Conservation (phyloP, 2,888 invertebrate genomes). For the Sesia bembeciformis region DNA sequence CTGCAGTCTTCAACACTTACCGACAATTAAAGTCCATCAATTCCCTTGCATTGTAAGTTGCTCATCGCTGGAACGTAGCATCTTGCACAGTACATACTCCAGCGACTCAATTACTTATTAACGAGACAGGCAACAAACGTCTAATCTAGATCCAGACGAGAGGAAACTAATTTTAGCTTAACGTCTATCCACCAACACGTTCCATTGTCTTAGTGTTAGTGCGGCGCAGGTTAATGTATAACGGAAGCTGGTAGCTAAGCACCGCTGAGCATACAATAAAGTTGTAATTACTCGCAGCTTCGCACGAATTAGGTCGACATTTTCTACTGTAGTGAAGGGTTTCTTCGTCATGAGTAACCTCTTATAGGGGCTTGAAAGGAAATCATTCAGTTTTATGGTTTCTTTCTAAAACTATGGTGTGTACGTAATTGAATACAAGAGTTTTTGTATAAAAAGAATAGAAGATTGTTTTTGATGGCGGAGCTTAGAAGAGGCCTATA, state of each 20-base stretch:
- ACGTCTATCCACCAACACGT: constrained; percentile 2
- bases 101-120: neutral
- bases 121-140: neutral
- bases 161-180: constrained; percentile 9
- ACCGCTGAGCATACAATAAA: constrained; percentile 21
- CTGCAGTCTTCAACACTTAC: too few relatives aligned
- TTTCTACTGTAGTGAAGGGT: neutral
- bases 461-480: too few relatives aligned
- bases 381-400: too few relatives aligned
- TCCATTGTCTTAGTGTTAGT: neutral
- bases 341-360: neutral
- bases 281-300: constrained; percentile 25
- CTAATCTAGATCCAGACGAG: constrained; percentile 1
- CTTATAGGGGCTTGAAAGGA: neutral
- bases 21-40: too few relatives aligned
- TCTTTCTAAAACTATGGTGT: too few relatives aligned
- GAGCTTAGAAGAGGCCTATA: too few relatives aligned
- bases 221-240: constrained; percentile 4
- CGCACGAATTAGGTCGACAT: constrained; percentile 15
- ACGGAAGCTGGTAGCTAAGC: neutral
- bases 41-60: too few relatives aligned
- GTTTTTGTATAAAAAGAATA: too few relatives aligned
- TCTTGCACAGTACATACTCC: too few relatives aligned
- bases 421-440: too few relatives aligned
- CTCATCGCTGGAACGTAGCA: too few relatives aligned